A percentile compares a stretch with the other conserved stretches of the same genome.
Evolutionary conservation across 2,888 invertebrate genomes (phyloP).

Genomic region (Pseudococcus longispinus): DNA sequence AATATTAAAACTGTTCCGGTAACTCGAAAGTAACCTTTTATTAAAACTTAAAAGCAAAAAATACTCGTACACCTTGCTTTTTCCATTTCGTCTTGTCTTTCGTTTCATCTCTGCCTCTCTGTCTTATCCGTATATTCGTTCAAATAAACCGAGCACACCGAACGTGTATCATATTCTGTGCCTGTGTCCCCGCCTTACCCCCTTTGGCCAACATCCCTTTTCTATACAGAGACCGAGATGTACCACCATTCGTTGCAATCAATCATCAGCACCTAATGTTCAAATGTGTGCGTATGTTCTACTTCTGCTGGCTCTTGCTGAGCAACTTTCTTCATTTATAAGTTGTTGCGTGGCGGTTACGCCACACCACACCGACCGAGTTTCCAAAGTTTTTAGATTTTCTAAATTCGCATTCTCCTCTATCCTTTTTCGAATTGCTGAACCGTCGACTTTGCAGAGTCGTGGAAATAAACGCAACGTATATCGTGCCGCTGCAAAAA

Average conservation of each 20-base stretch:
- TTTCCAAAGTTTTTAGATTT: background rate
- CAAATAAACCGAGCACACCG: background rate
- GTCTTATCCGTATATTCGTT: background rate
- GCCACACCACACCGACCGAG: background rate
- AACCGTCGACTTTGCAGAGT: background rate
- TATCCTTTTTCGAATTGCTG: background rate
- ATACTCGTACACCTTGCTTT: background rate
- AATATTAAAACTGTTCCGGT: constrained; percentile 22
- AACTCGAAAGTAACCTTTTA: constrained; percentile 26
- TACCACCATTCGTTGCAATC: background rate
- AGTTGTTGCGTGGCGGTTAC: constrained; percentile 3
- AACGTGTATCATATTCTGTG: background rate
- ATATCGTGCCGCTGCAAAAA: no score
- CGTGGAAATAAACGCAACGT: background rate
- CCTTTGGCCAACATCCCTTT: background rate
- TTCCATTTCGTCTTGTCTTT: background rate
- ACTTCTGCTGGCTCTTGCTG: background rate
- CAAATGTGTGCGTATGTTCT: background rate
- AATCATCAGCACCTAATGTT: constrained; percentile 5
- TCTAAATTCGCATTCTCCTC: background rate
- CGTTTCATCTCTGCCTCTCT: background rate
- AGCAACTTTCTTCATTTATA: constrained; percentile 16
- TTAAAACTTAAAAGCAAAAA: constrained; percentile 31
- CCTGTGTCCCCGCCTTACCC: background rate
- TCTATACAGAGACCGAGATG: background rate